Evolutionary conservation across 2,113 vertebrate genomes (phyloP), one percentile per base, ranked within the genome.

Genomic region (Gnathonemus longibarbis): DNA sequence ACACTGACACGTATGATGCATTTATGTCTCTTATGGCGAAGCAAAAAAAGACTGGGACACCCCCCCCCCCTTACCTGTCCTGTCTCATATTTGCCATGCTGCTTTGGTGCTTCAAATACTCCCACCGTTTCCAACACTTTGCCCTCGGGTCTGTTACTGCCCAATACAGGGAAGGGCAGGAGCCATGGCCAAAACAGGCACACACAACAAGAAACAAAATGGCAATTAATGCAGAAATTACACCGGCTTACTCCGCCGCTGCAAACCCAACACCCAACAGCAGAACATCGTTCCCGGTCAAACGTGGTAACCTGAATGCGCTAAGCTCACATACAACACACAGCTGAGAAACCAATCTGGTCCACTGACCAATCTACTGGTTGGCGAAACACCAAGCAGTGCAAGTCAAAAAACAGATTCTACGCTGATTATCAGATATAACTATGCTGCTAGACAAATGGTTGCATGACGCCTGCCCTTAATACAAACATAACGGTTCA

Each of bases 41-140:
- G 31, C 21, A 35, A n/a, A 88, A 6, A n/a, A 10, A 66, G 56
- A 46, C 53, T 19, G 45, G 39, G 5, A 39, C 50, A 53, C 2
- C 49, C 49, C 13, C 48, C 48, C 48, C 48, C 48, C 88, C 96
- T 95, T 86, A 99, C 98, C 97, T 99, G 98, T 21, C 98, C 98
- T 0, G 97, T 99, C 95, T 99, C 98, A 1, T 99, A 98, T 95
- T 99, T 99, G 52, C 98, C 97, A 0, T 99, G 97, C 90, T 97
- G 97, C 93, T 98, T 99, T 24, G 97, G 97, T 21, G 97, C 96
- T 93, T 99, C 98, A 92, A 99, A 98, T 89, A 99, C 96, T 74
- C 98, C 98, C 9, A 99, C 98, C 0, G 97, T 96, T 93, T 99
- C 98, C 95, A 99, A 92, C 93, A 98, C 97, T 95, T 99, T 99